These are phyloP conservation scores for Seladonia tumulorum DNA, from an alignment of 2,888 invertebrate species.

Conservation along the genomic window DNA sequence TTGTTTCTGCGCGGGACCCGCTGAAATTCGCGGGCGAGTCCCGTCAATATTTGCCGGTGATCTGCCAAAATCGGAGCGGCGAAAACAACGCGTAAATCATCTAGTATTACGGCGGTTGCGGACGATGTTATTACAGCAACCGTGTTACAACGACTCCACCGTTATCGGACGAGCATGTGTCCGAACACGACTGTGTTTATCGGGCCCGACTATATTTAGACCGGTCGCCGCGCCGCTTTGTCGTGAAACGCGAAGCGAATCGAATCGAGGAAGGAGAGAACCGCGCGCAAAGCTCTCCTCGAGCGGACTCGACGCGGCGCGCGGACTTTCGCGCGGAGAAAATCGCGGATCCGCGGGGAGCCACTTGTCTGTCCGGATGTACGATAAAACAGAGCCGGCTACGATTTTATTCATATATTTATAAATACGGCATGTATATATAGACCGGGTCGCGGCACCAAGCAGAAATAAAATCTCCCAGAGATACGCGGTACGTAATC, in stretches of 20 bases:
- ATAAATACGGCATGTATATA: not conserved
- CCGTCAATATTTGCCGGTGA: conserved; percentile 57
- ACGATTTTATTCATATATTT: conserved; percentile 1
- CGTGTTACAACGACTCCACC: conserved; percentile 63
- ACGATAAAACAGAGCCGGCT: not conserved
- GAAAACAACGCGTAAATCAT: conserved; percentile 65
- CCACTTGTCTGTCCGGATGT: not conserved
- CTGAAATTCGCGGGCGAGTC: conserved; percentile 26
- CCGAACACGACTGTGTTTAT: conserved; percentile 69
- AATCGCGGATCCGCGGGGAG: conserved; percentile 13
- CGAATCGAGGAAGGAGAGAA: conserved; percentile 58
- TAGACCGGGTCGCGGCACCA: not conserved
- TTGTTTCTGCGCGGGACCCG: not conserved
- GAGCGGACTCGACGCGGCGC: not conserved
- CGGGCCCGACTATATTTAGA: conserved; percentile 66
- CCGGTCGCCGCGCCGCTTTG: conserved; percentile 53
- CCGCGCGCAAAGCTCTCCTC: not conserved
- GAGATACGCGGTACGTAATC: not conserved
- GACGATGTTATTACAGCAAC: conserved; percentile 68
- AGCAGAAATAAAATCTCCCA: not conserved
- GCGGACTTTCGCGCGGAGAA: not conserved
- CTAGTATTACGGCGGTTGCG: conserved; percentile 62
- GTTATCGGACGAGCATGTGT: conserved; percentile 67
- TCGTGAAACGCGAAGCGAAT: conserved; percentile 59
- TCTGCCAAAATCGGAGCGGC: conserved; percentile 54